Evolutionary conservation across 2,888 invertebrate genomes (phyloP).

Genomic region (Lordiphosa andalusiaca): DNA sequence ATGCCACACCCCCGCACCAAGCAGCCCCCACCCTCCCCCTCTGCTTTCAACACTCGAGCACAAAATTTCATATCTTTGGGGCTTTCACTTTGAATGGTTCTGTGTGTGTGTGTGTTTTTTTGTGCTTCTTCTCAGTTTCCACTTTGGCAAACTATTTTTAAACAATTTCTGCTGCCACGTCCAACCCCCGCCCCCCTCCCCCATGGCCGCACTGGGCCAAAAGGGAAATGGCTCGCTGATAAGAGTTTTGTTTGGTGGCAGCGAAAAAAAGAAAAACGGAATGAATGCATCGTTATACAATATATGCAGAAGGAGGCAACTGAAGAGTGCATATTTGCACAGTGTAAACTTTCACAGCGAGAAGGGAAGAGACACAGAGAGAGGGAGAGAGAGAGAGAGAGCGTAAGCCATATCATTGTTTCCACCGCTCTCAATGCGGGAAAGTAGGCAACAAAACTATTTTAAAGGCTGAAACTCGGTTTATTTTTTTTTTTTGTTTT

Average conservation of each 20-base stretch:
- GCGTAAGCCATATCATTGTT: conserved; percentile 36
- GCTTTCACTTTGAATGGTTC: conserved; percentile 28
- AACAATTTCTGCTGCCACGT: conserved; percentile 56
- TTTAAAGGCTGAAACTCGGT: conserved; percentile 51
- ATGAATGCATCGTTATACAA: conserved; percentile 54
- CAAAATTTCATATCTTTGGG: conserved; percentile 55
- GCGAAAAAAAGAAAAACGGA: conserved; percentile 28
- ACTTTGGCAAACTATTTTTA: conserved; percentile 57
- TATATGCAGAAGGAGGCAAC: conserved; percentile 36
- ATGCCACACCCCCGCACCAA: conserved; percentile 29
- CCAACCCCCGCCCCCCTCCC: background rate
- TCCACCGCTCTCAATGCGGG: conserved; percentile 6
- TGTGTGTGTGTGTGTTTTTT: conserved; percentile 19
- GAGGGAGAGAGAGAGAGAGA: background rate
- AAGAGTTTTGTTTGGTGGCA: conserved; percentile 58
- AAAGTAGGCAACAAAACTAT: conserved; percentile 57
- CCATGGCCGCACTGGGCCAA: conserved; percentile 41
- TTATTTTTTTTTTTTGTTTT: conserved; percentile 14
- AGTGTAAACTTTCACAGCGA: conserved; percentile 45
- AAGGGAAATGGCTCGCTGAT: conserved; percentile 60
- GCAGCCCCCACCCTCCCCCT: conserved; percentile 7
- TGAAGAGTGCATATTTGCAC: conserved; percentile 46
- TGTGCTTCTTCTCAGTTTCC: conserved; percentile 47
- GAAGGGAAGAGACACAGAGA: conserved; percentile 11
- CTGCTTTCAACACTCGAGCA: conserved; percentile 30